These are phyloP conservation scores for Heliconius aoede DNA, from an alignment of 2,888 invertebrate genomes.

Conservation along the genomic window DNA sequence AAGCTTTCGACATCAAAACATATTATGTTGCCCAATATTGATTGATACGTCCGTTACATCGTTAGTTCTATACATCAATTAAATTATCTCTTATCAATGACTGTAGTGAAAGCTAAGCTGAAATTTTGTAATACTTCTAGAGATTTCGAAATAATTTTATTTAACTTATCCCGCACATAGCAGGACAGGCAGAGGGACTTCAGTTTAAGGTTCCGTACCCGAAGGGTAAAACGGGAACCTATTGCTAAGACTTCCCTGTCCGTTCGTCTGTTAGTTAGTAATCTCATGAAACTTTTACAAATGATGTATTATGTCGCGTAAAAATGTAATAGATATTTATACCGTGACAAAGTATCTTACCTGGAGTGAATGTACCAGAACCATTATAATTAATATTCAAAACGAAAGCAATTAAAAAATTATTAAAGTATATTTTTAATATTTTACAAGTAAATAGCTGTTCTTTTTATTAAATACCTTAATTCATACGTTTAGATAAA, in stretches of 20 bases:
- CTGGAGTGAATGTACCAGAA: constrained; percentile 40
- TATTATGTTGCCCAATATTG: constrained; percentile 47
- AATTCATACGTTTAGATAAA: too few relatives aligned
- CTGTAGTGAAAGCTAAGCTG: neutral
- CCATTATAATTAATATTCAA: neutral
- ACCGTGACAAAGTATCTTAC: constrained; percentile 40
- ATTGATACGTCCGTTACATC: constrained; percentile 47
- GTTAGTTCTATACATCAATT: constrained; percentile 32
- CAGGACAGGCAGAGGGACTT: neutral
- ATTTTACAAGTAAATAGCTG: too few relatives aligned
- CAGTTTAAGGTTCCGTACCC: neutral
- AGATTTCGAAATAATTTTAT: neutral
- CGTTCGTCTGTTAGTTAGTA: too few relatives aligned
- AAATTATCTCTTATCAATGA: neutral
- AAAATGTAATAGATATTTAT: constrained; percentile 16
- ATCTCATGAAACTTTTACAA: too few relatives aligned
- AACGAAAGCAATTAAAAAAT: neutral
- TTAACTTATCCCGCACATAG: neutral
- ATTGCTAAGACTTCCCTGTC: too few relatives aligned
- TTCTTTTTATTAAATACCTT: too few relatives aligned
- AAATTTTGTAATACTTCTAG: neutral
- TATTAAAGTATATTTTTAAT: too few relatives aligned
- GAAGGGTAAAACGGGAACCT: too few relatives aligned
- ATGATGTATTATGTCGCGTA: too few relatives aligned
- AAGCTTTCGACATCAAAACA: constrained; percentile 35